phyloP scores from a whole-genome alignment of 1,140 invertebrate genomes.

The Drosophila kepulauana region DNA sequence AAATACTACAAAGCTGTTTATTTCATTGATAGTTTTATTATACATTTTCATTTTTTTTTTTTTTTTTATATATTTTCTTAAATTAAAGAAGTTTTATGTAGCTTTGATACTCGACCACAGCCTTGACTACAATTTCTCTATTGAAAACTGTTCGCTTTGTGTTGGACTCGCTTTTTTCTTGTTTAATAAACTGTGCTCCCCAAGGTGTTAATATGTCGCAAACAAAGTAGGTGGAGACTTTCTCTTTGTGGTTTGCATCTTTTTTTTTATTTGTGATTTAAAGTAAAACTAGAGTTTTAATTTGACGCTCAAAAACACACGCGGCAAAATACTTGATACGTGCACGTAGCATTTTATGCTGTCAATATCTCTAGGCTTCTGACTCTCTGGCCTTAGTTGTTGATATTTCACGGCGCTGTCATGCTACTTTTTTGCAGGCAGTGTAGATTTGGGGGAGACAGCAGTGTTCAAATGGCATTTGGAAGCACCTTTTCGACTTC shows the following conservation, averaged over 20 bases:
- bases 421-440: background rate
- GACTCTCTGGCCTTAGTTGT: background rate
- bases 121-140: no score
- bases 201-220: no score
- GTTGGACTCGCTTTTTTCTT: no score
- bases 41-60: no score
- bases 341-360: slow-evolving; percentile 1
- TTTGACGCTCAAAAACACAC: background rate
- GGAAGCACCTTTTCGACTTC: slow-evolving; percentile 43
- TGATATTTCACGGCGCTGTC: slow-evolving; percentile 6
- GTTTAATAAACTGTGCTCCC: no score
- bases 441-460: background rate
- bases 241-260: background rate
- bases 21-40: no score
- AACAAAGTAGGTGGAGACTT: no score
- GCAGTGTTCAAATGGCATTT: slow-evolving; percentile 30
- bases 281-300: slow-evolving; percentile 5
- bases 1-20: no score
- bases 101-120: no score
- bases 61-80: no score
- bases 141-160: no score
- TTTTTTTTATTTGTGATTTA: background rate
- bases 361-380: slow-evolving; percentile 11
- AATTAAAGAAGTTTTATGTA: no score
- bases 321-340: background rate